Evolutionary conservation across 2,888 invertebrate genomes (phyloP), one percentile per base, ranked within the genome.

Genomic region (Craniophora ligustri): DNA sequence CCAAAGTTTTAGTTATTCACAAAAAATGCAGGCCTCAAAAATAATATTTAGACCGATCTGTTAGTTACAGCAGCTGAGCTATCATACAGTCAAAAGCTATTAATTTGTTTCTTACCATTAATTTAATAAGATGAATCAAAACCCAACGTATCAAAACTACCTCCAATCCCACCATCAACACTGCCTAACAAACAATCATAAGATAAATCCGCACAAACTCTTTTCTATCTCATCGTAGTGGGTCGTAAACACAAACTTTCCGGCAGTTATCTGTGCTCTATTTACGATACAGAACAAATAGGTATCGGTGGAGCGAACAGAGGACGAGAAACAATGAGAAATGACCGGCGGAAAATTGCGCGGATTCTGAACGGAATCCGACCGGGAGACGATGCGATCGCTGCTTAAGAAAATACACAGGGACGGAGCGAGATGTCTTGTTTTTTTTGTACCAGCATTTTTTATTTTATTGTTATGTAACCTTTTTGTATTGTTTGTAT

Each of bases 311-410:
- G 77, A 69, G 66, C 67, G 73, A 78, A 65, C 66, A 67, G 73
- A 79, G 78, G 77, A 47, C 63, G 75, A 71, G 80, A 76, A 91
- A 92, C 92, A 89, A 92, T 92, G 92, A 93, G 88, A 92, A 92
- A 93, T 92, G 92, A 92, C 92, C 92, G 89, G 78, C 85, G 88
- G 89, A 86, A 93, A 92, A 93, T 93, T 93, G 92, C 87, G 80
- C 82, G 89, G 91, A 90, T 90, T 87, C 72, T 68, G 79, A 77
- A 70, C 79, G 83, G 85, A 69, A 88, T 85, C 85, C 86, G 80
- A 75, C 72, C 75, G 81, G 74, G 81, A 76, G 81, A 77, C 79
- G 79, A 72, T 76, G 78, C 78, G 81, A 79, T 78, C 80, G 72
- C 83, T 78, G 73, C 78, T 82, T 80, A 75, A 81, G 79, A 70